Evolutionary conservation across 2,113 vertebrate species (phyloP).

Genomic region (Excalfactoria chinensis): DNA sequence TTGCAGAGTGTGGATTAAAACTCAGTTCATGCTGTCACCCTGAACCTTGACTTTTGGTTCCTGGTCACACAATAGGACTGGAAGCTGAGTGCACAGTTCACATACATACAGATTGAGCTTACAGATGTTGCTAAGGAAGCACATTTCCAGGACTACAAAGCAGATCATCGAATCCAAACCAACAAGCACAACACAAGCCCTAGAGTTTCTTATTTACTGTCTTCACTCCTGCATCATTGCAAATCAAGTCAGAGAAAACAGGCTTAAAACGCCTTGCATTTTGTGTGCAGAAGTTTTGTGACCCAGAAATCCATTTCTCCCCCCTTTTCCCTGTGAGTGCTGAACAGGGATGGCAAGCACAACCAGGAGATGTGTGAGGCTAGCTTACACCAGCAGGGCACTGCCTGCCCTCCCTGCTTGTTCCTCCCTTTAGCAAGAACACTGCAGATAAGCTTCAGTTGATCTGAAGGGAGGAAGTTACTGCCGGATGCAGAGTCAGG

Average conservation of each 20-base stretch:
- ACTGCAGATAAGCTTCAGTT: conserved; percentile 33
- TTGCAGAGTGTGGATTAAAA: background rate
- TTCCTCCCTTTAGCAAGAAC: background rate
- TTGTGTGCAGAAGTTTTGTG: background rate
- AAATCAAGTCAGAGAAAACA: background rate
- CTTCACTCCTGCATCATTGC: background rate
- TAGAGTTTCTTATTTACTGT: background rate
- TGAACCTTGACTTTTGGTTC: background rate
- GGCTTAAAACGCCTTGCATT: background rate
- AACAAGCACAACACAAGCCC: background rate
- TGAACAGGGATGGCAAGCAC: background rate
- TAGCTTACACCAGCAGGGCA: background rate
- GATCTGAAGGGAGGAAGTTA: conserved; percentile 48
- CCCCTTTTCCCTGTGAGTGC: background rate
- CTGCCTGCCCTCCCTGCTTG: background rate
- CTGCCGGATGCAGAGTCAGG: background rate
- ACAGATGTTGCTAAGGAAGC: background rate
- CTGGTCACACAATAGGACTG: background rate
- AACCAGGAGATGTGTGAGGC: too few species aligned
- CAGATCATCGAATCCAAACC: background rate
- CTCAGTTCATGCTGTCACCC: background rate
- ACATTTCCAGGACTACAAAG: background rate
- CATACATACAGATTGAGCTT: background rate
- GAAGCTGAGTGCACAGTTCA: background rate
- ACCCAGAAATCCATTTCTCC: accelerated